Percentiles rank a stretch among this genome's conserved stretches.
Evolutionary conservation across 2,797 vertebrate species (phyloP).

Genomic region (Salarias fasciatus): DNA sequence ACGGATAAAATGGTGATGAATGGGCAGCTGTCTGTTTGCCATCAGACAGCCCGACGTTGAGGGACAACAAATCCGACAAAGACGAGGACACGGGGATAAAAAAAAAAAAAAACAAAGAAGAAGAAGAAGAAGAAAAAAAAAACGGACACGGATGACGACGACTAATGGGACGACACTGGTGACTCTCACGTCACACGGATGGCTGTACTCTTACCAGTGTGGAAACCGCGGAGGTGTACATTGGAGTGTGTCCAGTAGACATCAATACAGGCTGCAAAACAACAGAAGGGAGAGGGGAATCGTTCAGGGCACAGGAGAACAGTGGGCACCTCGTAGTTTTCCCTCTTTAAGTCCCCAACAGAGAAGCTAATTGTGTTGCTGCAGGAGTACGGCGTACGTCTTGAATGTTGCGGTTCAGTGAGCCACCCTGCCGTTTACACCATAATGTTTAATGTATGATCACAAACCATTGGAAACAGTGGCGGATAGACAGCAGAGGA

Average conservation of each 20-base stretch:
- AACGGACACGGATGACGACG: constrained; percentile 52
- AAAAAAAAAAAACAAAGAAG: constrained; percentile 14
- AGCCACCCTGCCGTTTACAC: neutral
- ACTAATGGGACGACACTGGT: constrained; percentile 41
- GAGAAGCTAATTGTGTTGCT: neutral
- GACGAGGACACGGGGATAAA: constrained; percentile 34
- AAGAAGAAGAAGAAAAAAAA: too few species aligned
- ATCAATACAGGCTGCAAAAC: constrained; percentile 87
- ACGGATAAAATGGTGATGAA: constrained; percentile 35
- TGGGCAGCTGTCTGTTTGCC: constrained; percentile 17
- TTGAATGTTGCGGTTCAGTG: constrained; percentile 4
- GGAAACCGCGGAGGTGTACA: constrained; percentile 88
- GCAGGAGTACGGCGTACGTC: neutral
- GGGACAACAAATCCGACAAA: constrained; percentile 25
- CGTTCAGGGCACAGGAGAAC: constrained; percentile 49
- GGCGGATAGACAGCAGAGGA: constrained; percentile 4
- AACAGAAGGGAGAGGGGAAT: constrained; percentile 74
- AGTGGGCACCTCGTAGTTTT: constrained; percentile 5
- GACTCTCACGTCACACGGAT: constrained; percentile 33
- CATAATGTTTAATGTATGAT: neutral
- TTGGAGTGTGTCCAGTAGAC: constrained; percentile 86
- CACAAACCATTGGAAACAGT: neutral
- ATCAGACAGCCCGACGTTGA: constrained; percentile 29
- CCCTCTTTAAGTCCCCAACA: neutral
- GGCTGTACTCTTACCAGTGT: constrained; percentile 84